phyloP scores from a whole-genome alignment of 1,140 invertebrate species.

The Spodoptera frugiperda region DNA sequence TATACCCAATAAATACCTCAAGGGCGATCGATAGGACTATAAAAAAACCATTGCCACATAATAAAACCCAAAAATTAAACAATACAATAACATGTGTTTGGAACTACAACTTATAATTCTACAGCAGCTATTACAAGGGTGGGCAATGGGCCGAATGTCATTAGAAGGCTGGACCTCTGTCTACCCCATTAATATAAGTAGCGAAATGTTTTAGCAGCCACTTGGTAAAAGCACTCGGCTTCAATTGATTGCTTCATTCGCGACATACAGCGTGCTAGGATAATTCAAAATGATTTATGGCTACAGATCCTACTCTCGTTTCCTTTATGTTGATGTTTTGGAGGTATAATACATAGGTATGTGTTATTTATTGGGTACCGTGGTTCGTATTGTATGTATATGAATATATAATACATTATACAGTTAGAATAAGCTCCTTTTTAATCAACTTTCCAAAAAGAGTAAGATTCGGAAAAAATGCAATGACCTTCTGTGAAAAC shows the following conservation, averaged over 20 bases:
- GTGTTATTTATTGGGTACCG: no score
- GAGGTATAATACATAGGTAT: no score
- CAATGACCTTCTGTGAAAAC: no score
- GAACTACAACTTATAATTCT: conserved; percentile 28
- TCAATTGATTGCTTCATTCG: conserved; percentile 51
- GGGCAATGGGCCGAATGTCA: conserved; percentile 49
- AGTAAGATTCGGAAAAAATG: no score
- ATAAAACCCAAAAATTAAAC: conserved; percentile 16
- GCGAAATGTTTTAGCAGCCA: conserved; percentile 53
- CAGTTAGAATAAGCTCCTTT: no score
- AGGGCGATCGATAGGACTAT: background rate
- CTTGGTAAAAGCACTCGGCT: conserved; percentile 53
- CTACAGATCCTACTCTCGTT: no score
- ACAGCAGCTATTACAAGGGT: conserved; percentile 33
- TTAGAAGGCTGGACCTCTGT: conserved; percentile 40
- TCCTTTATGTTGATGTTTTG: no score
- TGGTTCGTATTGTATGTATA: no score
- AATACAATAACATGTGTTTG: background rate
- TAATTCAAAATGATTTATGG: background rate
- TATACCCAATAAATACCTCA: background rate
- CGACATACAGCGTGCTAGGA: conserved; percentile 37
- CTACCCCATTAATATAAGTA: conserved; percentile 49
- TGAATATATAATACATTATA: no score
- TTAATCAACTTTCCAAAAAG: no score
- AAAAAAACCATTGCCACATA: conserved; percentile 26